Base-by-base conservation (phyloP, 2,797 vertebrate species). In the Cichlasoma orientale region DNA sequence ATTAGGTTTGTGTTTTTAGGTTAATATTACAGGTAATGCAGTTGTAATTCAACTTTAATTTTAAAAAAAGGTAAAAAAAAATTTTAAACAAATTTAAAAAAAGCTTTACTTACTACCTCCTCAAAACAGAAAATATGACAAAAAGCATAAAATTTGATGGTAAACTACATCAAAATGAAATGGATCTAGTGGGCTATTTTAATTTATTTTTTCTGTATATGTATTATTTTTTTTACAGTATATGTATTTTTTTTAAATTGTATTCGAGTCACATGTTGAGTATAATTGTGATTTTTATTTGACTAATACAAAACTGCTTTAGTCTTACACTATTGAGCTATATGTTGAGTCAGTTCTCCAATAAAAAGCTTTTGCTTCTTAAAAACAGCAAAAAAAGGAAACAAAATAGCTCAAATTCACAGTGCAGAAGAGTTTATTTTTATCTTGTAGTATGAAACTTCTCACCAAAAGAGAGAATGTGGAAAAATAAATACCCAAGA, bases 401-500 rank as follows among this genome's bases (percentile, higher is more conserved):
- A 36, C 12, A 47, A 2, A 1, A 1, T 1, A 12, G 1, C 2
- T 5, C 54, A 13, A 66, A 38, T 58, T 86, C 52, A 84, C 70
- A 75, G 44, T 56, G 73, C 66, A 76, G 69, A 81, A 83, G 47
- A 84, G 36, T 92, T 92, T 91, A 91, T 91, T 91, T 59, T 56
- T 47, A 59, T 83, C 74, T 83, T 75, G 14, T 75, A 21, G 27
- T 52, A 50, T 76, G 73, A 87, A 87, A 86, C 81, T 79, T 89
- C 89, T 89, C 85, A 90, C 86, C 85, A 78, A 83, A 88, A 84
- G 16, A 86, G 69, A 84, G 23, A 83, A 81, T 8, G 9, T 63
- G 58, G 75, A 71, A 82, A 82, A 91, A 93, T 93, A 93, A 93
- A 93, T 93, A 92, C 87, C 89, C 56, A 9, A 77, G 38, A 82